Base-by-base conservation (phyloP, 2,888 invertebrate genomes). In the Drosophila conformis region DNA sequence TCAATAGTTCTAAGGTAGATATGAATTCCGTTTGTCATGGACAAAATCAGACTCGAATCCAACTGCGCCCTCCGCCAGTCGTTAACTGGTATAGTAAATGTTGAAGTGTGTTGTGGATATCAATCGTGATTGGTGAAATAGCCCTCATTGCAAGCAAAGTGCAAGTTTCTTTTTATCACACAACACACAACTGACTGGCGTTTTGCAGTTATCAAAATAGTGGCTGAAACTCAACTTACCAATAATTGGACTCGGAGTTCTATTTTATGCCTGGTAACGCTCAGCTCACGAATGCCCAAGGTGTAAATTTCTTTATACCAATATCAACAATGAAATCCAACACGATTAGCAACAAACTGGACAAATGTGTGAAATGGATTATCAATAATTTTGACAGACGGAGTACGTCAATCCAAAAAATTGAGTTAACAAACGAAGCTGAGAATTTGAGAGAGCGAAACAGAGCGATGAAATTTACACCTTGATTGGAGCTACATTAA, bases 221-320 rank as follows among this genome's bases (percentile, higher is more conserved):
- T n/a, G 31, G 42, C 36, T 53, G 42, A 42, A 15, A 57, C 10
- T n/a, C 7, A 59, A 63, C 57, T 49, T 31, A 58, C n/a, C 46
- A 40, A 58, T 56, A 52, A 60, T 52, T 48, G 27, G 33, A n/a
- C 52, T 29, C 48, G 48, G 52, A 58, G 40, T 62, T 65, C 15
- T 57, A 49, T 48, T 61, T 64, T 67, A 48, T 56, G 33, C 59
- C 70, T 74, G 78, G 66, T 66, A 70, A 74, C 73, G 58, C 54
- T 72, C 66, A 51, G 21, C 58, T 65, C 49, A 52, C 35, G 61
- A 65, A 59, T 60, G 70, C 72, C 75, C 64, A 54, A 83, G 61
- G 88, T 87, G 88, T 76, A 52, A 87, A 83, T 83, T 87, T 71
- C 77, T 77, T 60, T 69, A 68, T 83, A 70, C 68, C 52, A 69